Evolutionary conservation across 2,113 vertebrate species (phyloP), one percentile per base, ranked within the genome.

Genomic region (Zeus faber): DNA sequence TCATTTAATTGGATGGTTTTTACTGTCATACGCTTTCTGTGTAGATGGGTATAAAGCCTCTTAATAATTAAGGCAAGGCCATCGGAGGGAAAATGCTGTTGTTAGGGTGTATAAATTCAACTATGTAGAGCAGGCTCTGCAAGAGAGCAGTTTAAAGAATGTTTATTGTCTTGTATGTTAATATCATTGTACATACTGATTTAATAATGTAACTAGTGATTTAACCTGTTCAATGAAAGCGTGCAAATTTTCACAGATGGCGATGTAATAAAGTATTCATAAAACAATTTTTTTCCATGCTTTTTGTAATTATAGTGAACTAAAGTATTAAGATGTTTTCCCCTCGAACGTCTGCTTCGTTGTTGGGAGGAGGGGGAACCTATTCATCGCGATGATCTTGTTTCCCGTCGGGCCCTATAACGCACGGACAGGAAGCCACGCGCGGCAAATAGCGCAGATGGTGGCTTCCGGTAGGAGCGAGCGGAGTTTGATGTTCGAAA

Each of bases 121-220:
- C 66, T 26, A 61, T 85, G 76, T 88, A 90, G 82, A 85, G 80
- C 83, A 85, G 83, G 85, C 86, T 90, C 85, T 78, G 80, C 81
- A 77, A 66, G n/a, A 60, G 80, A 84, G 77, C 85, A 71, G 50
- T 74, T 83, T 80, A 68, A 77, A 73, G 62, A 54, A 64, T 71
- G 62, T 81, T 66, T 85, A 71, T 80, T 67, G 74, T 73, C 78
- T 55, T 62, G 65, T 54, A 53, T 87, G 82, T 88, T 85, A 80
- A 91, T 91, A 90, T 90, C 84, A 85, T 63, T 84, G 89, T 93
- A 91, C 86, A 91, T 90, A 92, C 81, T 88, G 86, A 88, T 90
- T 90, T 89, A 74, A 90, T 83, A 87, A 88, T 85, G 70, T 85
- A 80, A 79, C 74, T 85, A 88, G 88, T 65, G 74, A 73, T 72